Base-by-base conservation (phyloP, 2,113 vertebrate species). In the Saccopteryx bilineata region DNA sequence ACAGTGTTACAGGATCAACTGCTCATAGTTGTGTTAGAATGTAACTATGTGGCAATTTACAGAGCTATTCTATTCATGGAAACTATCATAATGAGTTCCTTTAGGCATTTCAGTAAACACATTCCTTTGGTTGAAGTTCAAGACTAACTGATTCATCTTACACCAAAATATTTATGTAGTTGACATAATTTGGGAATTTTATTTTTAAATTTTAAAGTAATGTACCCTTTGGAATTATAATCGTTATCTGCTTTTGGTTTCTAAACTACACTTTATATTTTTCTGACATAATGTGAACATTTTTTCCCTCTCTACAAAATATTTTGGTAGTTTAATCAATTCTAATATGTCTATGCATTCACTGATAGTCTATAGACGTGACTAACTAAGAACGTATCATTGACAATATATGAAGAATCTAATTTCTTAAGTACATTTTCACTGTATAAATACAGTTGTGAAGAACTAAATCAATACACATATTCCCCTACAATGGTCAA, bases 171-270 rank as follows among this genome's bases (percentile, higher is more conserved):
- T 80, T 50, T n/a, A 93, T 68, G n/a, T 63, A 28, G 24, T 48
- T 74, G 58, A 68, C 9, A 9, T 69, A 69, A 90, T 90, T 87
- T 81, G 60, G 65, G 5, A 83, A 72, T 83, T 87, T 94, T 79
- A 14, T 72, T 31, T 91, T 80, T 68, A 63, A 92, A 61, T 74
- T 90, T 78, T 92, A 86, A 89, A 52, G 39, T 10, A 72, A 69
- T 14, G 3, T 46, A 26, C 9, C 9, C 48, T 75, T 90, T 86
- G 6, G 3, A 74, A 66, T 39, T 71, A 58, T 23, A 65, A 15
- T 46, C 48, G 15, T n/a, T 58, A 1, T 5, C 23, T 46, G 14
- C 52, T 75, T 92, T 92, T 75, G 17, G 71, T 89, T 83, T 78
- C 56, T 63, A 52, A 88, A 68, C 24, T 75, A 52, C 11, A 65